Evolutionary conservation across 2,797 vertebrate species (phyloP), one percentile per base, ranked within the genome.

Genomic region (Microchirus variegatus): DNA sequence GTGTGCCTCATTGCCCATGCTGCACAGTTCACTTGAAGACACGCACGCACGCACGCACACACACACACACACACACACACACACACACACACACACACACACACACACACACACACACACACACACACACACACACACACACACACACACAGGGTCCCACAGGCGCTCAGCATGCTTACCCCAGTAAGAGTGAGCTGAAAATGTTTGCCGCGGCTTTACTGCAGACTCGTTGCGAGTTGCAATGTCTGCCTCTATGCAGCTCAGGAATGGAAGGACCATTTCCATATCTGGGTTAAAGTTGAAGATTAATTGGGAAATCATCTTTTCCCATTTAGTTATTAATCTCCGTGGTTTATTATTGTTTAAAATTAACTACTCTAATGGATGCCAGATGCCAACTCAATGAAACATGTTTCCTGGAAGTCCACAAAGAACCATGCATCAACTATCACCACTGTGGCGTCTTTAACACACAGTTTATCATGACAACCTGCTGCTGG

Each of bases 1-100:
- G 67, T 67, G 67, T 51, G 77, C 87, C 75, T 91, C 88, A 77
- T 40, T 63, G 59, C 72, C 71, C 60, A 59, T 74, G 77, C 82
- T 70, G 75, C 82, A 71, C 77, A 77, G 66, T 74, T 59, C 63
- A 62, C 69, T 75, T 59, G 36, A 73, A 70, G 73, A 69, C 83
- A n/a, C n/a, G n/a, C n/a, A n/a, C n/a, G n/a, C n/a, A n/a, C n/a
- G n/a, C n/a, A n/a, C n/a, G n/a, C 49, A 54, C 44, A 56, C 55
- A 44, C 53, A 26, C 47, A 36, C 49, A 42, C 44, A 51, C 64
- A 57, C 46, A 67, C 72, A 55, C 59, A 71, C 70, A 47, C 16
- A 47, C n/a, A n/a, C 49, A 54, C 44, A 56, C 55, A 44, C 53
- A 26, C 47, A 36, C 49, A 42, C 44, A 51, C 64, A 57, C 46